Evolutionary conservation across 2,113 vertebrate genomes (phyloP).

Genomic region (Gnathonemus echidnorhynchus): DNA sequence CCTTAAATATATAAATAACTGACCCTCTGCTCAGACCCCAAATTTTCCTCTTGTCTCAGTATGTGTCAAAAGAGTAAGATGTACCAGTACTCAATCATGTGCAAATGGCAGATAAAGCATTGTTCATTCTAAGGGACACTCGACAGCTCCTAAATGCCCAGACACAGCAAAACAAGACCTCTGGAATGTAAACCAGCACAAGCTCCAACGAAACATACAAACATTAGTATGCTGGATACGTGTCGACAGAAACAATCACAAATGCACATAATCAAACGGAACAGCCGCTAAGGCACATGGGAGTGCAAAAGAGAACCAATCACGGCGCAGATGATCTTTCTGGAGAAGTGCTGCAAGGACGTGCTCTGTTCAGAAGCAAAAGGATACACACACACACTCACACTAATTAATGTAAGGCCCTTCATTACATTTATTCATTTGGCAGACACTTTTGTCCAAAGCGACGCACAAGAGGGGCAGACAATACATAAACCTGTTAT

Average conservation of each 20-base stretch:
- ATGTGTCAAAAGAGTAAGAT: not conserved
- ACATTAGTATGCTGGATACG: not conserved
- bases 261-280: not conserved
- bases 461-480: not conserved
- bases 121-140: not conserved
- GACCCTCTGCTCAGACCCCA: not conserved
- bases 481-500: not conserved
- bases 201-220: not conserved
- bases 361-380: not conserved
- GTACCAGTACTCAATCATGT: not conserved
- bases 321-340: not conserved
- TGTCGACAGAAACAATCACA: not conserved
- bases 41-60: not conserved
- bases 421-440: not conserved
- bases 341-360: not conserved
- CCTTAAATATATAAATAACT: not conserved
- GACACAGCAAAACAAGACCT: not conserved
- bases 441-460: conserved; percentile 2
- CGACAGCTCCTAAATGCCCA: not conserved
- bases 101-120: not conserved
- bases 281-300: not conserved
- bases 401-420: not conserved
- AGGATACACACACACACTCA: not conserved
- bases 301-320: not conserved
- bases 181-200: not conserved